phyloP scores from a whole-genome alignment of 2,113 vertebrate species.

The Hydrochoerus hydrochaeris region DNA sequence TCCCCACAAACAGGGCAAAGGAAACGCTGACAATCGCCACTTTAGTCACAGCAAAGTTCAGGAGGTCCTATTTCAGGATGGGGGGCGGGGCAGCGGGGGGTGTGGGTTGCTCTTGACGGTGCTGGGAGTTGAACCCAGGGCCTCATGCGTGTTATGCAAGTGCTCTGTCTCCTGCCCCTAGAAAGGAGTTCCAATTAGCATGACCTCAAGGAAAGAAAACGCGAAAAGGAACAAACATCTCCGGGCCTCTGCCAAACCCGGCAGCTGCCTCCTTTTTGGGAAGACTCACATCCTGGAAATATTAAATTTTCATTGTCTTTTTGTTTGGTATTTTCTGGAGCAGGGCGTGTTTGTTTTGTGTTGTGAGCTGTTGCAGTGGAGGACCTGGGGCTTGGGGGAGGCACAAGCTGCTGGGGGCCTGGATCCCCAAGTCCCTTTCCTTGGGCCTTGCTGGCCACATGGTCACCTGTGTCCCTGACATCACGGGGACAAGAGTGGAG shows the following conservation, averaged over 20 bases:
- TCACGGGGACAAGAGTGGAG: not conserved
- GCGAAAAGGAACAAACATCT: not conserved
- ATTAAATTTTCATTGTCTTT: slow-evolving; percentile 45
- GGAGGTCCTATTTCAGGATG: not conserved
- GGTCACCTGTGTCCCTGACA: not conserved
- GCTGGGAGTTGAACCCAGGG: not conserved
- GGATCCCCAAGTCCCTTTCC: rapidly evolving
- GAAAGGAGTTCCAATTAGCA: not conserved
- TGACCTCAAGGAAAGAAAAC: not conserved
- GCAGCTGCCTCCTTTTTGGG: slow-evolving; percentile 14
- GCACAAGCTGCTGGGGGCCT: not conserved
- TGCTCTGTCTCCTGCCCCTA: not conserved
- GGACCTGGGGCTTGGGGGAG: not conserved
- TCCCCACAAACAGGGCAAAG: not conserved
- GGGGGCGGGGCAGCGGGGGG: too few species aligned
- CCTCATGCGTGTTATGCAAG: not conserved
- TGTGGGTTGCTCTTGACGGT: not conserved
- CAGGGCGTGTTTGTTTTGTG: not conserved
- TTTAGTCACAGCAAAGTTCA: not conserved
- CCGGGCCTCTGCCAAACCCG: not conserved
- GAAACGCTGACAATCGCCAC: not conserved
- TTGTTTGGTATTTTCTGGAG: slow-evolving; percentile 1
- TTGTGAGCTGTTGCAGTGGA: not conserved
- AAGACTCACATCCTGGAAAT: slow-evolving; percentile 25
- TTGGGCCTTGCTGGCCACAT: not conserved